These are phyloP conservation scores for Oxyscelio sp. DNA, from an alignment of 2,888 invertebrate genomes.

Conservation along the genomic window DNA sequence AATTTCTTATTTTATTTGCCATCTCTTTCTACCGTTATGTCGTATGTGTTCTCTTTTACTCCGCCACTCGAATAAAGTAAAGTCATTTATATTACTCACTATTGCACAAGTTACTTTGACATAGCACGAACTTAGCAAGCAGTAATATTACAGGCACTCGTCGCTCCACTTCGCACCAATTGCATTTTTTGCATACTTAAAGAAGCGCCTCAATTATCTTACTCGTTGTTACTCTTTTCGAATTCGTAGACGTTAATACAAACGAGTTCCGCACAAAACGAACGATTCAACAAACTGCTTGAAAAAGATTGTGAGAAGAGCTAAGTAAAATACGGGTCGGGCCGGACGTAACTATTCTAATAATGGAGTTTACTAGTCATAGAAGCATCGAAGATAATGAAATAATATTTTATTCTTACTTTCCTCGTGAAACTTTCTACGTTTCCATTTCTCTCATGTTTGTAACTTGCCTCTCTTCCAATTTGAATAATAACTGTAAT, in stretches of 20 bases:
- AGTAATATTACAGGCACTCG: slow-evolving; percentile 57
- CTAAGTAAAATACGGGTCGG: slow-evolving; percentile 43
- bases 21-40: slow-evolving; percentile 40
- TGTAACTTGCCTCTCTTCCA: slow-evolving; percentile 2
- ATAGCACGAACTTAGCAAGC: slow-evolving; percentile 58
- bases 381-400: slow-evolving; percentile 39
- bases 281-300: slow-evolving; percentile 52
- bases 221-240: slow-evolving; percentile 60
- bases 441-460: background rate
- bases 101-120: slow-evolving; percentile 71
- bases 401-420: slow-evolving; percentile 38
- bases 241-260: slow-evolving; percentile 65
- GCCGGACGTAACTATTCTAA: slow-evolving; percentile 35
- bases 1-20: slow-evolving; percentile 59
- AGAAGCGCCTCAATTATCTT: slow-evolving; percentile 67
- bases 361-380: slow-evolving; percentile 51
- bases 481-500: slow-evolving; percentile 5
- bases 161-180: slow-evolving; percentile 64
- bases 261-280: slow-evolving; percentile 54
- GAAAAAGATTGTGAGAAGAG: slow-evolving; percentile 50
- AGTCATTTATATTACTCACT: slow-evolving; percentile 62
- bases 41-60: slow-evolving; percentile 33
- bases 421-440: slow-evolving; percentile 4
- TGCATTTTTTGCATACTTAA: slow-evolving; percentile 70
- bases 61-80: slow-evolving; percentile 56